Percentiles rank a stretch among this genome's conserved stretches.
Evolutionary conservation across 2,113 vertebrate genomes (phyloP).

Genomic region (Numenius arquata): DNA sequence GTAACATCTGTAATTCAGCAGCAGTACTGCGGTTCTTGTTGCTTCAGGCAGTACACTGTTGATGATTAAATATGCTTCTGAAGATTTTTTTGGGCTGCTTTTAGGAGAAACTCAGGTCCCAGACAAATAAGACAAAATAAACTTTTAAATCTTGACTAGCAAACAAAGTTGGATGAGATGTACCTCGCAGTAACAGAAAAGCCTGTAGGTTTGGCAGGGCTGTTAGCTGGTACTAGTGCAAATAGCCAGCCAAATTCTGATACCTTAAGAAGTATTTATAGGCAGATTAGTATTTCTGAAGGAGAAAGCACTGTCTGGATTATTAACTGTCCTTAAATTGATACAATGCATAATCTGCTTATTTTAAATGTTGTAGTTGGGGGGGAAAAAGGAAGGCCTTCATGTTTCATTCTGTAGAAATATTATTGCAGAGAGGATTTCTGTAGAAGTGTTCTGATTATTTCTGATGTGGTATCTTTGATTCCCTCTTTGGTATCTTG

Average conservation of each 20-base stretch:
- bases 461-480: background rate
- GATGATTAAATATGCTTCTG: background rate
- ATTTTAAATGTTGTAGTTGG: background rate
- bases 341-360: background rate
- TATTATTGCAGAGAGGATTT: background rate
- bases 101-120: background rate
- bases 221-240: background rate
- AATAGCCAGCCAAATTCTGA: background rate
- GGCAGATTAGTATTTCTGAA: background rate
- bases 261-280: background rate
- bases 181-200: background rate
- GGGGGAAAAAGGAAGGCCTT: background rate
- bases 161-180: background rate
- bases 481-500: background rate
- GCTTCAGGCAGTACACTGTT: background rate
- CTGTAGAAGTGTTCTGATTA: background rate
- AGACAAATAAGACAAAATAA: background rate
- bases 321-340: background rate
- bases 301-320: background rate
- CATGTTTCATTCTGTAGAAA: background rate
- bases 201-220: background rate
- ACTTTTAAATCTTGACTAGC: background rate
- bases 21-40: background rate
- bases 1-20: background rate
- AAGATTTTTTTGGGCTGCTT: background rate